These are phyloP conservation scores for Anolis apletophallus DNA, from an alignment of 2,797 vertebrate species.

Conservation along the genomic window DNA sequence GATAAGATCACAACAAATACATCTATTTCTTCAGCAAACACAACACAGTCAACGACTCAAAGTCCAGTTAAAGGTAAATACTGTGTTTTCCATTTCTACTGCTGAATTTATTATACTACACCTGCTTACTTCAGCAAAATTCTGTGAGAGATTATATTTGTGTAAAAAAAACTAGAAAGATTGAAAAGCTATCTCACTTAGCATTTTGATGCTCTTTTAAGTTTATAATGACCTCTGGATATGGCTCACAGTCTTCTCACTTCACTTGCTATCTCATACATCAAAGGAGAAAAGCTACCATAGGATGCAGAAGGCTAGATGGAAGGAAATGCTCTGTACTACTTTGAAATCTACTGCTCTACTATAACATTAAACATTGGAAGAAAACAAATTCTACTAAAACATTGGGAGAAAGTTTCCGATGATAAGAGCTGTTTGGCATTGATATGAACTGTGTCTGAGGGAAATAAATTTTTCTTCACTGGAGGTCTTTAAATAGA, in stretches of 20 bases:
- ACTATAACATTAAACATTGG: background rate
- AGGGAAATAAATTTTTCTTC: too few relatives aligned
- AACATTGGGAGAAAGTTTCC: too few relatives aligned
- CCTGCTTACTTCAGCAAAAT: background rate
- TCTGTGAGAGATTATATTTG: too few relatives aligned
- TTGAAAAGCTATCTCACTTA: too few relatives aligned
- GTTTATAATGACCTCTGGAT: background rate
- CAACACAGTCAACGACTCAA: background rate
- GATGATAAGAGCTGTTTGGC: too few relatives aligned
- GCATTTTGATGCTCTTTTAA: background rate
- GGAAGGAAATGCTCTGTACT: background rate
- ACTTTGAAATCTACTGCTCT: background rate
- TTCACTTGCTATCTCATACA: background rate
- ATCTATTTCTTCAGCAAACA: background rate
- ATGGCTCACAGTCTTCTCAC: background rate
- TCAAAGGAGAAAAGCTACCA: background rate
- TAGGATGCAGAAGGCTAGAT: background rate
- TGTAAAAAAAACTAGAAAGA: background rate
- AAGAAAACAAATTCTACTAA: too few relatives aligned
- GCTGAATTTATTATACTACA: background rate
- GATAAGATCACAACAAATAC: too few relatives aligned
- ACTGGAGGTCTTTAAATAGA: too few relatives aligned
- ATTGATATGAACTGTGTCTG: too few relatives aligned
- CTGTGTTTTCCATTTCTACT: background rate
- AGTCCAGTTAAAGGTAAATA: background rate